Base-by-base conservation (phyloP, 2,888 invertebrate genomes). In the Aspidiotus destructor region DNA sequence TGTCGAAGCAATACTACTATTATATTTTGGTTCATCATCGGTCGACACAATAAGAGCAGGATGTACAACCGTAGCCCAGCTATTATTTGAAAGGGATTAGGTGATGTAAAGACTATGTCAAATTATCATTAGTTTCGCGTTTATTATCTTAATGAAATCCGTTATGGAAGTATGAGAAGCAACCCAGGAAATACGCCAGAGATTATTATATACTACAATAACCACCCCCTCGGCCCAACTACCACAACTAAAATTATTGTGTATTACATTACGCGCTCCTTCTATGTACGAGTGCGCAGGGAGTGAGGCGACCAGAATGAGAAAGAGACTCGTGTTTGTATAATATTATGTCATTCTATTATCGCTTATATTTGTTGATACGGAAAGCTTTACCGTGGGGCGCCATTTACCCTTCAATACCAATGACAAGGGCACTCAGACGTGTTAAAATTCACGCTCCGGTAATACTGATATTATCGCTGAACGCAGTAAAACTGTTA, bases 111-210 rank as follows among this genome's bases (percentile, higher is more conserved):
- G 67, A 67, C 67, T 67, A 60, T 58, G 67, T 67, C 60, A 67
- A 67, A 67, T 67, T 67, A 67, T 67, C 67, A 67, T 67, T 60
- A 67, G 67, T 67, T 67, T 67, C 67, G 60, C 67, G 67, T 67
- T 67, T 60, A 67, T 67, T 67, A 67, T 67, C 67, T 67, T 67
- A 67, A 60, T 67, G 58, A 67, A 67, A 67, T 67, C 67, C 67
- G 60, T 60, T 52, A 44, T 60, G 67, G 67, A 67, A 67, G 58
- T 28, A 67, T 28, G 28, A 60, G 60, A 67, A 67, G 58, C 44
- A 54, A n/a, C 40, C 16, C 67, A 67, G 67, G 67, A 67, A 67
- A 67, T 67, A 67, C 67, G 67, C 67, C 67, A 67, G 67, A 67
- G 67, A 67, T 67, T 67, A 67, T 67, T 67, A 58, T 58, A 58